A percentile compares a stretch with the other conserved stretches of the same genome.
Conservation (phyloP, 1,140 invertebrate species). For the Mylabris phalerata region DNA sequence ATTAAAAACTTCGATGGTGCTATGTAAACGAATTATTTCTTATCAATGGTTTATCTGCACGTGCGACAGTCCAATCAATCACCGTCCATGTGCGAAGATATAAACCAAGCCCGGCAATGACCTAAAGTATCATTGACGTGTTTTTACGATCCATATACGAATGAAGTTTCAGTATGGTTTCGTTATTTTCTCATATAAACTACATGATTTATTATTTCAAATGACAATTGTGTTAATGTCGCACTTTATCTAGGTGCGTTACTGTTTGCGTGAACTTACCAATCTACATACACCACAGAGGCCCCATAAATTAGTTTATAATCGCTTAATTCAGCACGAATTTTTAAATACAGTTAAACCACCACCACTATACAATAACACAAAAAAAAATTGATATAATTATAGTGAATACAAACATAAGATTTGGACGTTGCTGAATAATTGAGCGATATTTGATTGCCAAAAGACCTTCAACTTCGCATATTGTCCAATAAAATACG, state of each 20-base stretch:
- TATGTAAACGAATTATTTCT: conserved; percentile 5
- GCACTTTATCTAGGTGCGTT: conserved; percentile 19
- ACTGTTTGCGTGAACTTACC: conserved; percentile 18
- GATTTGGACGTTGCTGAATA: too few relatives aligned
- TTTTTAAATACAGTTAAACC: not conserved
- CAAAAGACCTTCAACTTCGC: too few relatives aligned
- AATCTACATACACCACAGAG: conserved; percentile 20
- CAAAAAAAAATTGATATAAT: too few relatives aligned
- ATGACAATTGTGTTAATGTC: conserved; percentile 21
- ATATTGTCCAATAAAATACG: too few relatives aligned
- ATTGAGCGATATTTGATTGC: too few relatives aligned
- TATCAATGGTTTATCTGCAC: conserved; percentile 18
- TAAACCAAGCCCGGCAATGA: conserved; percentile 13
- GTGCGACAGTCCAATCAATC: conserved; percentile 17
- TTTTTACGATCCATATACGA: conserved; percentile 20
- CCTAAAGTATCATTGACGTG: conserved; percentile 13
- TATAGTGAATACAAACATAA: too few relatives aligned
- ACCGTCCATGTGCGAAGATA: conserved; percentile 19
- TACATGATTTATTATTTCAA: conserved; percentile 19
- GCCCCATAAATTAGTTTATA: conserved; percentile 18
- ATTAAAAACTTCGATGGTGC: not conserved
- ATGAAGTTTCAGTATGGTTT: conserved; percentile 19
- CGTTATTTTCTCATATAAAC: conserved; percentile 21
- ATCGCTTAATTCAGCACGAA: conserved; percentile 19
- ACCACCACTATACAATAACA: too few relatives aligned